phyloP scores from a whole-genome alignment of 2,888 invertebrate genomes.

The Leucania comma region DNA sequence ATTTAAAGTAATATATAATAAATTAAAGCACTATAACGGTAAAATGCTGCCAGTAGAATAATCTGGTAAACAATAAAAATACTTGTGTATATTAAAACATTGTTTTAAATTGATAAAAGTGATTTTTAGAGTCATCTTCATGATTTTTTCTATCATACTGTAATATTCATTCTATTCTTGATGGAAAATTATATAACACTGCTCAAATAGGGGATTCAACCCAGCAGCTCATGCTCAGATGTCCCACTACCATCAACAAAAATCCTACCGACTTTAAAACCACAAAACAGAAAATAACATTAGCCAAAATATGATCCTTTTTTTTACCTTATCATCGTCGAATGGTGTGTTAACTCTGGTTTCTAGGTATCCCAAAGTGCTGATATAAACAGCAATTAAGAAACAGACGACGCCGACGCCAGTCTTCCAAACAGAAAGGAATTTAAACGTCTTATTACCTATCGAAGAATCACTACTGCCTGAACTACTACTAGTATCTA shows the following conservation, averaged over 20 bases:
- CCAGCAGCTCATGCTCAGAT: background rate
- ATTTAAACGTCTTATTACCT: conserved; percentile 69
- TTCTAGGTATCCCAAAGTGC: conserved; percentile 96
- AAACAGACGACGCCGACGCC: conserved; percentile 91
- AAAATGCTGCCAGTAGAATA: too few relatives aligned
- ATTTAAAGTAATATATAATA: too few relatives aligned
- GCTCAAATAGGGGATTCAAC: background rate
- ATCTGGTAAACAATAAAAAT: too few relatives aligned
- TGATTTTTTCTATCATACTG: too few relatives aligned
- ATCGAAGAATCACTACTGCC: conserved; percentile 72
- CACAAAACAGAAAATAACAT: background rate
- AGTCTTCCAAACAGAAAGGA: conserved; percentile 90
- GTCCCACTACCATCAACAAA: background rate
- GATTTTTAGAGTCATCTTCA: too few relatives aligned
- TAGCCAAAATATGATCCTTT: background rate
- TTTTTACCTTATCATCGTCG: conserved; percentile 93
- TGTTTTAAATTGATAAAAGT: too few relatives aligned
- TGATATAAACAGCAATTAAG: conserved; percentile 93
- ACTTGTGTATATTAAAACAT: too few relatives aligned
- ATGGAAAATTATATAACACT: background rate
- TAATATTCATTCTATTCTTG: too few relatives aligned
- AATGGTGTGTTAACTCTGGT: conserved; percentile 97
- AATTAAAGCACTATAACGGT: too few relatives aligned
- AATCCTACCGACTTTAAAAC: background rate
- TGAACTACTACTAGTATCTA: conserved; percentile 81